Conservation (phyloP, 2,888 invertebrate genomes). For the Pardosa pseudoannulata region DNA sequence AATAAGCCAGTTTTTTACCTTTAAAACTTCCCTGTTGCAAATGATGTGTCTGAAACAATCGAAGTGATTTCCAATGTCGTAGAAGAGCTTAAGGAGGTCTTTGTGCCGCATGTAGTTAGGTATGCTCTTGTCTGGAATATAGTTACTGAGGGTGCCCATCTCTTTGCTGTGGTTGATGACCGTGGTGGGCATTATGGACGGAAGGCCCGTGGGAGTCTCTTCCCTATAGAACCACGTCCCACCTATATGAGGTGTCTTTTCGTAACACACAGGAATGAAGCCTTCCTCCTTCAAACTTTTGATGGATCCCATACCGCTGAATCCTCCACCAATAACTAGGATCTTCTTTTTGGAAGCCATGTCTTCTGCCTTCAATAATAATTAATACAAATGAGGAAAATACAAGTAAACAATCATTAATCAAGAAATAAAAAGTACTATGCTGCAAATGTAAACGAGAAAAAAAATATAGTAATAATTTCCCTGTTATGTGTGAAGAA, state of each 20-base stretch:
- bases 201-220: conserved; percentile 72
- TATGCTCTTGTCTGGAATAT: conserved; percentile 34
- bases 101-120: conserved; percentile 60
- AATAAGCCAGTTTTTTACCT: neutral
- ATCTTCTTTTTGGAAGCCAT: conserved; percentile 57
- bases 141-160: conserved; percentile 74
- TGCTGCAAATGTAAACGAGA: too few relatives aligned
- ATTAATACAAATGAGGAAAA: too few relatives aligned
- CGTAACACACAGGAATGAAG: conserved; percentile 77
- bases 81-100: conserved; percentile 32
- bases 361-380: neutral
- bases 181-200: conserved; percentile 77
- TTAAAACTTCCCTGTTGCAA: conserved; percentile 58
- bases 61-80: conserved; percentile 28
- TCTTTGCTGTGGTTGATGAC: conserved; percentile 78
- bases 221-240: conserved; percentile 77
- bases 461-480: too few relatives aligned
- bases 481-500: too few relatives aligned
- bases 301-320: conserved; percentile 77
- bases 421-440: too few relatives aligned
- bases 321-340: conserved; percentile 77
- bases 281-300: conserved; percentile 77
- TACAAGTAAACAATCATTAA: too few relatives aligned
- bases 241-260: conserved; percentile 76
- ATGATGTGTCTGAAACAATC: conserved; percentile 48